Evolutionary conservation across 1,140 invertebrate species (phyloP).

Genomic region (Caenorhabditis briggsae): DNA sequence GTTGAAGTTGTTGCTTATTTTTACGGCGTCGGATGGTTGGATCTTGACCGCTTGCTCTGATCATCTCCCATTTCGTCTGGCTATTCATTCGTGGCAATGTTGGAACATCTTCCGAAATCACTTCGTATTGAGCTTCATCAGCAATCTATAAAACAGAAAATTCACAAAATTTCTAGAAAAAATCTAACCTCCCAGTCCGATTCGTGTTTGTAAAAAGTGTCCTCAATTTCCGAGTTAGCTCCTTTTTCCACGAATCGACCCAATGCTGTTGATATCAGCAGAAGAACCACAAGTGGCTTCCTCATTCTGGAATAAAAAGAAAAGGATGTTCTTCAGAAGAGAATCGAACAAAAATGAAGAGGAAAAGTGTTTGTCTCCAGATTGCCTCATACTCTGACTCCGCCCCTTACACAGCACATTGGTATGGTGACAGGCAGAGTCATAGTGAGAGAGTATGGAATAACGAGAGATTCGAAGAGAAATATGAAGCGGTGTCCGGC

Average conservation of each 20-base stretch:
- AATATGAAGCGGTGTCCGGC: neutral
- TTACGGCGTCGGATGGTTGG: neutral
- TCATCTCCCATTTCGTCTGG: constrained; percentile 39
- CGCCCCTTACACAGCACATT: constrained; percentile 53
- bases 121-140: neutral
- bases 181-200: neutral
- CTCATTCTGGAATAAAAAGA: constrained; percentile 46
- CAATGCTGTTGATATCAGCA: constrained; percentile 29
- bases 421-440: constrained; percentile 34
- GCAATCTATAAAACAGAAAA: neutral
- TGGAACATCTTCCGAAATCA: constrained; percentile 27
- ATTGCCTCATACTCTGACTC: neutral
- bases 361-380: too few species aligned
- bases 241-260: constrained; percentile 28
- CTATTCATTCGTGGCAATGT: constrained; percentile 16
- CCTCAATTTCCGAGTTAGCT: constrained; percentile 2
- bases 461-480: neutral
- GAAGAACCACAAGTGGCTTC: constrained; percentile 54
- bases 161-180: neutral
- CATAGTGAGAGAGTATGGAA: neutral
- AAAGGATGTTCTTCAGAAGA: neutral
- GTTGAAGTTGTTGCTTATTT: constrained; percentile 16
- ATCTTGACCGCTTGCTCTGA: neutral
- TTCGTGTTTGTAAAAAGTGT: constrained; percentile 24
- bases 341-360: neutral